A percentile compares a stretch with the other conserved stretches of the same genome.
Conservation (phyloP, 1,140 invertebrate genomes). For the Linepithema humile region DNA sequence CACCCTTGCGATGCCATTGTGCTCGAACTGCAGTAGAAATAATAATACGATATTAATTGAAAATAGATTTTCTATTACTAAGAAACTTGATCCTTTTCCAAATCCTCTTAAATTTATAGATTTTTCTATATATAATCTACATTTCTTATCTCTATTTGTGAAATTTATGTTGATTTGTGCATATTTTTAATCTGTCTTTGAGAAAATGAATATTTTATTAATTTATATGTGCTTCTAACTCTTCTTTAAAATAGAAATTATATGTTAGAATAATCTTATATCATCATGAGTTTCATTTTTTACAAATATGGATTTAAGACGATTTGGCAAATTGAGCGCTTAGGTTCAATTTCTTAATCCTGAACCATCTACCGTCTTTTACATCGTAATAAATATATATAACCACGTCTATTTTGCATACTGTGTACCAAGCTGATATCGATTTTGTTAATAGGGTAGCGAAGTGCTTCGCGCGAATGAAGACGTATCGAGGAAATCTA, state of each 20-base stretch:
- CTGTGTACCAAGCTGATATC: constrained; percentile 40
- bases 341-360: no score
- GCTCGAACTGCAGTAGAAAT: neutral
- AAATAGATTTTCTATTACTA: neutral
- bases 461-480: constrained; percentile 42
- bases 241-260: neutral
- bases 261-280: neutral
- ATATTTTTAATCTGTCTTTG: neutral
- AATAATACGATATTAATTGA: neutral
- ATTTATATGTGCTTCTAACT: neutral
- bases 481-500: constrained; percentile 53
- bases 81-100: neutral
- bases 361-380: no score
- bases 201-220: neutral
- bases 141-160: neutral
- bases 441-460: constrained; percentile 51
- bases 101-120: neutral
- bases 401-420: constrained; percentile 32
- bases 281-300: neutral
- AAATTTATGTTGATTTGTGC: neutral
- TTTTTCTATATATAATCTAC: neutral
- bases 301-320: neutral
- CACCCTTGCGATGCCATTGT: constrained; percentile 57
- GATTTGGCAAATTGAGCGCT: no score
- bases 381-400: constrained; percentile 31